phyloP scores from a whole-genome alignment of 1,140 invertebrate species.

The Archegozetes longisetosus region DNA sequence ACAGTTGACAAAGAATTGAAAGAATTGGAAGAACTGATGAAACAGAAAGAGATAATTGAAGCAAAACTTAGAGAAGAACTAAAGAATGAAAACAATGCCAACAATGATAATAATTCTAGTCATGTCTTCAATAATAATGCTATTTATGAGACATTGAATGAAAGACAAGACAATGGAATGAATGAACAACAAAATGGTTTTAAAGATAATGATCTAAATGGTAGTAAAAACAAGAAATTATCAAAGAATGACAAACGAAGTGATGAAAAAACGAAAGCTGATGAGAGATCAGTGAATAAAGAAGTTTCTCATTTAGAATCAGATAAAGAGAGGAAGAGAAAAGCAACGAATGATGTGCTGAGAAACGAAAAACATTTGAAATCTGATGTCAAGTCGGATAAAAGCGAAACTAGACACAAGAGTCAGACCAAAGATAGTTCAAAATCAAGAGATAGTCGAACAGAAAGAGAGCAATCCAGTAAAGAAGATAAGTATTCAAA shows the following conservation, averaged over 20 bases:
- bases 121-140: neutral
- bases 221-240: neutral
- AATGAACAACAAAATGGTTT: neutral
- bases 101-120: neutral
- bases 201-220: neutral
- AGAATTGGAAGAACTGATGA: constrained; percentile 8
- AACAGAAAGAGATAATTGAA: constrained; percentile 5
- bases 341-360: neutral
- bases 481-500: neutral
- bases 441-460: neutral
- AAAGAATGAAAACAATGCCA: neutral
- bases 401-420: neutral
- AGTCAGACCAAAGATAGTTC: neutral
- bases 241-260: neutral
- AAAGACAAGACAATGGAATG: neutral
- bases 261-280: neutral
- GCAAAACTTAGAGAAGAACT: constrained; percentile 3
- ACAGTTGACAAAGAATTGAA: neutral
- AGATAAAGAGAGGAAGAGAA: neutral
- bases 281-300: neutral
- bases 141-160: too few species aligned
- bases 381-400: neutral
- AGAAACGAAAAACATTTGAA: neutral
- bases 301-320: neutral
- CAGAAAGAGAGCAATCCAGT: neutral